phyloP scores from a whole-genome alignment of 2,888 invertebrate genomes.

The Autographa gamma region DNA sequence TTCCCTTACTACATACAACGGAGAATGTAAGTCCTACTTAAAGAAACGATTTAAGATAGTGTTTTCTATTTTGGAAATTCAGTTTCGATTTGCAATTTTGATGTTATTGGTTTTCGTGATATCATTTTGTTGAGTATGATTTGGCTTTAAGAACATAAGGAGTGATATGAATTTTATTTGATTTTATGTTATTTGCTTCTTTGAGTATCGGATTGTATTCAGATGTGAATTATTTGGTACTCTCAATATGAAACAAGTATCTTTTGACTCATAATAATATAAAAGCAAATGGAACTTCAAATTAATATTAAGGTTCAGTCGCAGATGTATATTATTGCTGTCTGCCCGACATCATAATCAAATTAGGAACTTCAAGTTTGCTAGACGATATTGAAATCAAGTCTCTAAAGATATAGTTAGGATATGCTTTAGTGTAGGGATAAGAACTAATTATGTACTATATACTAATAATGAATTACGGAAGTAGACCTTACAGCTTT shows the following conservation, averaged over 20 bases:
- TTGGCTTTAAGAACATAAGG: background rate
- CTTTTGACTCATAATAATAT: too few species aligned
- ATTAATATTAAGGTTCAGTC: background rate
- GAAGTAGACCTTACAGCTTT: too few species aligned
- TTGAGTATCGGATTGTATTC: background rate
- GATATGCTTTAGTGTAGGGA: too few species aligned
- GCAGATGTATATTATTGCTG: background rate
- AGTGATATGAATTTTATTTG: background rate
- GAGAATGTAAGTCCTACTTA: conserved; percentile 13
- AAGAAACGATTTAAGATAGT: conserved; percentile 43
- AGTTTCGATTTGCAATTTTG: conserved; percentile 11
- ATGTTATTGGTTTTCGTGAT: conserved; percentile 5
- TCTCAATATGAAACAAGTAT: background rate
- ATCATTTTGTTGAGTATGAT: background rate
- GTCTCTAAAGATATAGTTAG: too few species aligned
- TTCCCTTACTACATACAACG: conserved; percentile 27
- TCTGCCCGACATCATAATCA: background rate
- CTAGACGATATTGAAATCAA: too few species aligned
- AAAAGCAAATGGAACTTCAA: background rate
- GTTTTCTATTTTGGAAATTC: conserved; percentile 11
- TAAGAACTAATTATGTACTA: too few species aligned
- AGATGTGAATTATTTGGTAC: background rate
- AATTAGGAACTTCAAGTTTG: too few species aligned
- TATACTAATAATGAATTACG: too few species aligned
- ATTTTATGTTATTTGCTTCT: background rate